phyloP scores from a whole-genome alignment of 2,888 invertebrate species.

The Patella caerulea region DNA sequence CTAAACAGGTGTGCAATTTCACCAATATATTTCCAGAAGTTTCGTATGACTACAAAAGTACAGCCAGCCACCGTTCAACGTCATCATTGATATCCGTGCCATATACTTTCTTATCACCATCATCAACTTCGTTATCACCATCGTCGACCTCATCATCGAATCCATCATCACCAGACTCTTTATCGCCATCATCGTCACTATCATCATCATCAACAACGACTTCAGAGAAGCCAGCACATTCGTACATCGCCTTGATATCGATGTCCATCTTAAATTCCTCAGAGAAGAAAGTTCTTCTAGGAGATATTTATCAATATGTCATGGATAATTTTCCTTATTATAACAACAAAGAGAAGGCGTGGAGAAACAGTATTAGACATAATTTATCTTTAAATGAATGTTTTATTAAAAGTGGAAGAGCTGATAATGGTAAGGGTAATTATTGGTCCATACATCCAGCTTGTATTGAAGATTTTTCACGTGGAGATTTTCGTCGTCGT shows the following conservation, averaged over 20 bases:
- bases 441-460: conserved; percentile 99
- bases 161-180: neutral
- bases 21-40: neutral
- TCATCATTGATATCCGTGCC: too few species aligned
- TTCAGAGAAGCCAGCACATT: conserved; percentile 57
- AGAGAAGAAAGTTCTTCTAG: conserved; percentile 63
- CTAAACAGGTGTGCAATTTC: neutral
- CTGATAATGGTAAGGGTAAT: conserved; percentile 92
- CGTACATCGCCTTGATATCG: conserved; percentile 69
- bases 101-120: too few species aligned
- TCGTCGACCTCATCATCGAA: too few species aligned
- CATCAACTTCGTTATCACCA: too few species aligned
- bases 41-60: neutral
- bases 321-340: conserved; percentile 65
- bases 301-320: conserved; percentile 69
- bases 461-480: conserved; percentile 94
- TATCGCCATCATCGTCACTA: neutral
- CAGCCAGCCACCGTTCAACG: too few species aligned
- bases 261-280: conserved; percentile 66
- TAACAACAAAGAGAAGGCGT: conserved; percentile 63
- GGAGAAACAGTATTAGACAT: conserved; percentile 69
- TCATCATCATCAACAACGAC: neutral
- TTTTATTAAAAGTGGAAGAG: conserved; percentile 65
- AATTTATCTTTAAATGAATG: conserved; percentile 69
- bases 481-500: conserved; percentile 94